phyloP scores from a whole-genome alignment of 2,113 vertebrate species.

The Pao palembangensis region DNA sequence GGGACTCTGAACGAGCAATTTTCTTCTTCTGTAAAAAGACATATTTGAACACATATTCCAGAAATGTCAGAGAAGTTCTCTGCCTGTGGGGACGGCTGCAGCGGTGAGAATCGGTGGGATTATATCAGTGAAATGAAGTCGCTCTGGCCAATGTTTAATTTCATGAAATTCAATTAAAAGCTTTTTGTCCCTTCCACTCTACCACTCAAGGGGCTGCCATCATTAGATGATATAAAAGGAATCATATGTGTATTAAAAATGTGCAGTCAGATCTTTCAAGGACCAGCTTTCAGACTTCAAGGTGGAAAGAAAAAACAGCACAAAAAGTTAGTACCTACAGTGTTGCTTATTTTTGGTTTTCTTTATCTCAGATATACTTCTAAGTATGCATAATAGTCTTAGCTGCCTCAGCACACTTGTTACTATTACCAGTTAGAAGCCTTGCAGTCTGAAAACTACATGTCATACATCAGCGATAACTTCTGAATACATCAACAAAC shows the following conservation, averaged over 20 bases:
- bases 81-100: constrained; percentile 47
- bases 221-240: constrained; percentile 35
- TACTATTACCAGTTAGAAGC: not conserved
- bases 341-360: too few species aligned
- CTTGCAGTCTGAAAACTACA: too few species aligned
- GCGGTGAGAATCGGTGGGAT: constrained; percentile 53
- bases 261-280: not conserved
- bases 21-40: constrained; percentile 41
- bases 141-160: constrained; percentile 60
- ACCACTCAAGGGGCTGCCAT: constrained; percentile 44
- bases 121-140: constrained; percentile 67
- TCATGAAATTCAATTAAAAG: constrained; percentile 65
- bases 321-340: too few species aligned
- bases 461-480: too few species aligned
- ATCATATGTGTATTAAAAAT: not conserved
- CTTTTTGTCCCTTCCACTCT: constrained; percentile 39
- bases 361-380: not conserved
- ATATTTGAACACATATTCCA: constrained; percentile 48
- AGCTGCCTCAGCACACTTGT: not conserved
- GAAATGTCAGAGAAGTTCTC: constrained; percentile 37
- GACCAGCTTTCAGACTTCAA: not conserved
- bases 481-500: not conserved
- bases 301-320: too few species aligned
- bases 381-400: not conserved
- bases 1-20: constrained; percentile 39